phyloP scores from a whole-genome alignment of 2,113 vertebrate species.

The Antennarius striatus region DNA sequence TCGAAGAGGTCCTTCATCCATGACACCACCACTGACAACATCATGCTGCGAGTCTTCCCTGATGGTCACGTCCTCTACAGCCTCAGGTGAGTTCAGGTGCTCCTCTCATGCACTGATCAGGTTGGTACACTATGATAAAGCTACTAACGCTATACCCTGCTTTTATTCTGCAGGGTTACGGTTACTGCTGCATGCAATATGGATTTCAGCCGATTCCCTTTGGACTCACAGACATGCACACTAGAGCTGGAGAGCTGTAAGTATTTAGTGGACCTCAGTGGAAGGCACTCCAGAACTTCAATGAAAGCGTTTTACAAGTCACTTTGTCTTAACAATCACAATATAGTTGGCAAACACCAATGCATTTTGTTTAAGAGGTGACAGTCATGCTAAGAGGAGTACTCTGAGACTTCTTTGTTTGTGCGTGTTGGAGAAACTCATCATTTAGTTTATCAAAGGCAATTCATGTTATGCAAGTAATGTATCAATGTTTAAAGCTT shows the following conservation, averaged over 20 bases:
- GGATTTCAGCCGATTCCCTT: slow-evolving; percentile 96
- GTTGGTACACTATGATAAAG: background rate
- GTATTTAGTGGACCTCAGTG: slow-evolving; percentile 52
- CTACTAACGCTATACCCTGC: slow-evolving; percentile 11
- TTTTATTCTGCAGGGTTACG: slow-evolving; percentile 83
- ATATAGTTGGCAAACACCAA: too few species aligned
- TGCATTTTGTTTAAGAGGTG: too few species aligned
- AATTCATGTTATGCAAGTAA: too few species aligned
- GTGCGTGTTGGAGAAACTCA: too few species aligned
- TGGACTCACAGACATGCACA: slow-evolving; percentile 95
- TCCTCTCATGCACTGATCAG: background rate
- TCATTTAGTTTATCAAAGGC: too few species aligned
- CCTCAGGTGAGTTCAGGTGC: slow-evolving; percentile 84
- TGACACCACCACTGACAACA: slow-evolving; percentile 93
- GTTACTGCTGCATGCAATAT: slow-evolving; percentile 98
- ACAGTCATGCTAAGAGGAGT: too few species aligned
- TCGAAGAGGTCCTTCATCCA: slow-evolving; percentile 94
- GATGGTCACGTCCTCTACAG: slow-evolving; percentile 96
- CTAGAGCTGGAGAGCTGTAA: slow-evolving; percentile 96
- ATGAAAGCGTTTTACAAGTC: too few species aligned
- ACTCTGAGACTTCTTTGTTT: too few species aligned
- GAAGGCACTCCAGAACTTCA: too few species aligned
- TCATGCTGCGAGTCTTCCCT: slow-evolving; percentile 94
- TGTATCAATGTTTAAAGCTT: too few species aligned
- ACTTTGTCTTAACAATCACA: too few species aligned